Conservation (phyloP, 2,797 vertebrate species). For the Lates japonicus region DNA sequence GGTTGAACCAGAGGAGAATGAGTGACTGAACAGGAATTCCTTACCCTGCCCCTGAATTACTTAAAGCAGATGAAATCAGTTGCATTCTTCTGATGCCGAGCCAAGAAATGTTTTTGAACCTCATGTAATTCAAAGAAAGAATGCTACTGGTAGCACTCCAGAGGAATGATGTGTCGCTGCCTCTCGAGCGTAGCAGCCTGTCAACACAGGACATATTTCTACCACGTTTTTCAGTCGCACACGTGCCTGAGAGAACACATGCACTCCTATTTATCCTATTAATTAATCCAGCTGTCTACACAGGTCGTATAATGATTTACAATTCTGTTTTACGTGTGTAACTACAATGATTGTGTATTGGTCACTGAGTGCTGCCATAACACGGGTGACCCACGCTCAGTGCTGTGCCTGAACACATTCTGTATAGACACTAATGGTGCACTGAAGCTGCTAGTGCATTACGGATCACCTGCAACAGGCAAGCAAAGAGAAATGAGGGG, state of each 20-base stretch:
- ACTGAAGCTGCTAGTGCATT: too few relatives aligned
- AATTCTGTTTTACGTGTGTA: neutral
- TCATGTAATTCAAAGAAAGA: neutral
- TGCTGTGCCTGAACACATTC: too few relatives aligned
- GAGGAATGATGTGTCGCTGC: neutral
- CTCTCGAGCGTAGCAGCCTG: neutral
- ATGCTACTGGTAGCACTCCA: neutral
- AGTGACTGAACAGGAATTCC: neutral
- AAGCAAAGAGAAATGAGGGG: too few relatives aligned
- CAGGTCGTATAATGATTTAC: neutral
- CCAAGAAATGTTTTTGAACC: neutral
- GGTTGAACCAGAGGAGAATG: neutral
- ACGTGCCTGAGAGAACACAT: neutral
- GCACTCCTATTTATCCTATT: neutral
- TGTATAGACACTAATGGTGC: too few relatives aligned
- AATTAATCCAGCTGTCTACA: neutral
- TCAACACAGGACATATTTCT: neutral
- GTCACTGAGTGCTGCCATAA: neutral
- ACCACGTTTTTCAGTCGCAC: too few relatives aligned
- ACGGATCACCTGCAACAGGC: too few relatives aligned
- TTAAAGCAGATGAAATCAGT: neutral
- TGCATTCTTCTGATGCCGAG: neutral
- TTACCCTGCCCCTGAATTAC: neutral
- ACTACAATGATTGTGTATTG: neutral
- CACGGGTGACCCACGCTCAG: neutral